Base-by-base conservation (phyloP, 2,888 invertebrate species). In the Cantharis rufa region DNA sequence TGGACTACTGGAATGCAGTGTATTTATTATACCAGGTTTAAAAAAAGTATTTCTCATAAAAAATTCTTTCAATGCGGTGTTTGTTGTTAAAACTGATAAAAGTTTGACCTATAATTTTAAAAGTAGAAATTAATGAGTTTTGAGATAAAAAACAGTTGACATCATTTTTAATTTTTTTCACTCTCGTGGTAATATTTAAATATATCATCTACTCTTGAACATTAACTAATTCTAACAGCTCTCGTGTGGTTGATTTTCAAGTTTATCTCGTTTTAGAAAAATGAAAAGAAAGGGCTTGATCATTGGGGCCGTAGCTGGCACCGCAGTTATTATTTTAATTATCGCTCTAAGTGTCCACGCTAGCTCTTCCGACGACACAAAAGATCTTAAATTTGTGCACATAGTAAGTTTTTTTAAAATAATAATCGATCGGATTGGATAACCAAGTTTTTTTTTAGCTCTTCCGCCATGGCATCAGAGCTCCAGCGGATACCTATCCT, bases 401-500 rank as follows among this genome's bases (percentile, higher is more conserved):
- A 81, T 85, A 79, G 85, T 84, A 83, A 83, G 84, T 79, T 28
- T 71, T 28, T 71, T 48, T 7, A 71, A 32, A 9, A 9, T 0
- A 48, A 24, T 24, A 24, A 48, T 4, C 13, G 1, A n/a, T n/a
- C 1, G 13, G 1, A 48, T n/a, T n/a, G 7, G 1, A 48, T 48
- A 48, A 48, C 7, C 5, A 48, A n/a, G 4, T n/a, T n/a, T n/a
- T 48, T n/a, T 88, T 89, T 76, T 86, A 95, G 94, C 88, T 96
- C 69, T 94, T 92, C 87, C 90, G 96, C 73, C 96, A 96, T 90
- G 96, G 96, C 16, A 92, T 93, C 79, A 89, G 96, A 84, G 94
- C 95, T 77, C 95, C 95, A 4, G 92, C 93, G 27, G 91, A 91
- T 80, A 92, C 94, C 2, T 96, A 94, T 85, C 94, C 94, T 2